Evolutionary conservation across 2,797 vertebrate genomes (phyloP).

Genomic region (Microcaecilia unicolor): DNA sequence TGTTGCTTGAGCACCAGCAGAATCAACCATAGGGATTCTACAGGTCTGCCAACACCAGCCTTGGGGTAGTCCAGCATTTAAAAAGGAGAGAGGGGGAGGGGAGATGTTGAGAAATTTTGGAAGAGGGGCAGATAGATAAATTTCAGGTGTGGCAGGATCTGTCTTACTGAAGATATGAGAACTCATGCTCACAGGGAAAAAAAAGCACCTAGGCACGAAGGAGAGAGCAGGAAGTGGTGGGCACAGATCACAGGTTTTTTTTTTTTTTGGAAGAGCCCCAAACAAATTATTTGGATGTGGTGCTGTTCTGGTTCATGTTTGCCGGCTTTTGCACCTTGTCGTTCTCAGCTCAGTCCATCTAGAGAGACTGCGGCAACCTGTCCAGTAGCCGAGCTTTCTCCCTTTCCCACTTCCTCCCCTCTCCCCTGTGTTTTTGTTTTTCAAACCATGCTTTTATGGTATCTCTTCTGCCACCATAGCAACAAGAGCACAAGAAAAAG

Average conservation of each 20-base stretch:
- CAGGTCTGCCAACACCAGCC: no score
- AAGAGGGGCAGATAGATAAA: no score
- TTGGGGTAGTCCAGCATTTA: no score
- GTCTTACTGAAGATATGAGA: no score
- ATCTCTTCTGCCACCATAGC: slow-evolving; percentile 44
- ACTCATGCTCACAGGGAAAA: slow-evolving; percentile 3
- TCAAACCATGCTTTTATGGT: slow-evolving; percentile 42
- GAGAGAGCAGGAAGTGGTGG: slow-evolving; percentile 20
- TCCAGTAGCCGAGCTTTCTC: slow-evolving; percentile 67
- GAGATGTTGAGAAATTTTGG: no score
- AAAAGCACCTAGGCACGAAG: neutral
- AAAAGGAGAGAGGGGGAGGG: no score
- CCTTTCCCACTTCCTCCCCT: slow-evolving; percentile 39
- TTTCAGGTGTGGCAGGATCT: no score
- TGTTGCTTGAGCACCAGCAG: no score
- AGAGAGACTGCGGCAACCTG: slow-evolving; percentile 67
- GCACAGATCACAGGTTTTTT: slow-evolving; percentile 28
- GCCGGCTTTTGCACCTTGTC: slow-evolving; percentile 80
- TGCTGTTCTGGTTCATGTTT: slow-evolving; percentile 59
- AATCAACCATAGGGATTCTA: no score
- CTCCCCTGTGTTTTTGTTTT: no score
- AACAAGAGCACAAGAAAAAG: slow-evolving; percentile 34
- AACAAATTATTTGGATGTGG: slow-evolving; percentile 28
- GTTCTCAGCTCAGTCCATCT: slow-evolving; percentile 71
- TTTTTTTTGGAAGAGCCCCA: slow-evolving; percentile 25